These are phyloP conservation scores for Clistopyga incitator DNA, from an alignment of 2,888 invertebrate species.

Conservation along the genomic window DNA sequence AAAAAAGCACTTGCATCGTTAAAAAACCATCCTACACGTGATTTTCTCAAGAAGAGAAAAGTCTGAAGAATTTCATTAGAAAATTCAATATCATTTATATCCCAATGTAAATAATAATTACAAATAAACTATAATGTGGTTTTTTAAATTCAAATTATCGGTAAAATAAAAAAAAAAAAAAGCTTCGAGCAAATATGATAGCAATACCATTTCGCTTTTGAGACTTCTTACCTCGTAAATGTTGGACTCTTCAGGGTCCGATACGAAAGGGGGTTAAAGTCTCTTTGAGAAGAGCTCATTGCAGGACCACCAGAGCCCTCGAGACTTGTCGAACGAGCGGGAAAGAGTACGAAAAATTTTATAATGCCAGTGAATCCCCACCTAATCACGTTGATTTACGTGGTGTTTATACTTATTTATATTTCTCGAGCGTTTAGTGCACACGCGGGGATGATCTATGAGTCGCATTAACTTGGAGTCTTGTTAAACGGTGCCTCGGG, in stretches of 20 bases:
- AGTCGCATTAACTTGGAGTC: constrained; percentile 82
- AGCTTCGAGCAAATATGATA: not conserved
- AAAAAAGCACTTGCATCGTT: not conserved
- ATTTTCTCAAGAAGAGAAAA: too few species aligned
- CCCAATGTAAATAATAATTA: too few species aligned
- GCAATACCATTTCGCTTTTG: constrained; percentile 4
- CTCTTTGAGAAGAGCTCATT: not conserved
- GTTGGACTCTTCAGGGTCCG: not conserved
- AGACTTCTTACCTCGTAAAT: not conserved
- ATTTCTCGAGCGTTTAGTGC: constrained; percentile 81
- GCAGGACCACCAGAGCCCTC: constrained; percentile 2
- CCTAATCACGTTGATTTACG: constrained; percentile 82
- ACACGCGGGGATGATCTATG: constrained; percentile 82
- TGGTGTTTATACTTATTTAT: constrained; percentile 83
- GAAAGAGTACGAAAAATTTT: constrained; percentile 62
- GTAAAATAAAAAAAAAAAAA: not conserved
- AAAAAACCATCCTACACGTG: not conserved
- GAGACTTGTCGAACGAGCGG: constrained; percentile 30
- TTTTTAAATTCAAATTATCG: not conserved
- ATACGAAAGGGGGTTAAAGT: not conserved
- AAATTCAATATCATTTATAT: too few species aligned
- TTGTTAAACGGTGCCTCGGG: constrained; percentile 83
- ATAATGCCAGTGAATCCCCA: constrained; percentile 74
- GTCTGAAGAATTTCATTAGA: too few species aligned
- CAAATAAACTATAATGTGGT: too few species aligned